Evolutionary conservation across 1,140 invertebrate species (phyloP).

Genomic region (Cotesia chilonis): DNA sequence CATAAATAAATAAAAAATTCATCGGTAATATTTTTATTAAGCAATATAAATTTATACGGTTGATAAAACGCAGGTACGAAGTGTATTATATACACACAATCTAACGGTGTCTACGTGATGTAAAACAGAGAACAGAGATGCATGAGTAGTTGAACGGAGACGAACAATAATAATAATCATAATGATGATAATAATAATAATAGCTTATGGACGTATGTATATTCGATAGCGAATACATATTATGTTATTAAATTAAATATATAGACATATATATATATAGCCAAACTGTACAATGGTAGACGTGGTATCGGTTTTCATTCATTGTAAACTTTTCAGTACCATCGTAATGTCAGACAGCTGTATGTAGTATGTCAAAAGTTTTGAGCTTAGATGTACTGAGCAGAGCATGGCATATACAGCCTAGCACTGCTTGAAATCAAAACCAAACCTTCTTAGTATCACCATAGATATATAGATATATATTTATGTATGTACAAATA

Average conservation of each 20-base stretch:
- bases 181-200: too few relatives aligned
- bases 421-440: neutral
- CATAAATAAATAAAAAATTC: too few relatives aligned
- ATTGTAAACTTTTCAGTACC: slow-evolving; percentile 26
- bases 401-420: neutral
- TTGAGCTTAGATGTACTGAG: neutral
- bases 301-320: slow-evolving; percentile 40
- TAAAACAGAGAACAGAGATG: neutral
- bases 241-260: neutral
- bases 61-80: neutral
- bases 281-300: slow-evolving; percentile 33
- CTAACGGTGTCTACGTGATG: slow-evolving; percentile 6
- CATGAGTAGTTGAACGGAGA: slow-evolving; percentile 7
- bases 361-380: neutral
- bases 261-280: slow-evolving; percentile 11
- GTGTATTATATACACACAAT: slow-evolving; percentile 12
- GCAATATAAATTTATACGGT: too few relatives aligned
- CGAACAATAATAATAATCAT: neutral
- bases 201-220: neutral
- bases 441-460: too few relatives aligned
- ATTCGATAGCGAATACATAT: neutral
- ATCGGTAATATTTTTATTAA: too few relatives aligned
- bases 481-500: neutral
- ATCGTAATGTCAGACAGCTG: neutral
- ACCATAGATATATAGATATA: neutral